Conservation (phyloP, 2,113 vertebrate species). For the Papio anubis region DNA sequence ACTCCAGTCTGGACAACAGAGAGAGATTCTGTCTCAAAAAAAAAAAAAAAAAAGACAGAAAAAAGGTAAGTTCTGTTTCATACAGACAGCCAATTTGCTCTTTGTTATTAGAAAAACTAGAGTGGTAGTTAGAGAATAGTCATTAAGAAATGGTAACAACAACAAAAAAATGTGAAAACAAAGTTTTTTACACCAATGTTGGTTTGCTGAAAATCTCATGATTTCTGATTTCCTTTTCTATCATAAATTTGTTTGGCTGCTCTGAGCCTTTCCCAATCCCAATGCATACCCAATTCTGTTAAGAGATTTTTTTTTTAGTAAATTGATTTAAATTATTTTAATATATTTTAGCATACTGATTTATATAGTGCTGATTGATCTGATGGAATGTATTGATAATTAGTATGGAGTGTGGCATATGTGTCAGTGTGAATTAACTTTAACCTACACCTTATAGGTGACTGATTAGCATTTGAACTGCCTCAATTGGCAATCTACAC, state of each 20-base stretch:
- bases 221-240: neutral
- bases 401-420: neutral
- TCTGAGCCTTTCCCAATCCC: neutral
- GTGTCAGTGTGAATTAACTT: neutral
- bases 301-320: neutral
- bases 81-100: neutral
- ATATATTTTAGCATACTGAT: neutral
- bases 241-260: neutral
- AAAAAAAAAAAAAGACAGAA: neutral
- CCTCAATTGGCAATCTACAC: neutral
- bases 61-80: conserved; percentile 10
- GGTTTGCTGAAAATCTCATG: neutral
- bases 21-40: too few species aligned
- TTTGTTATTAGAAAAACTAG: conserved; percentile 38
- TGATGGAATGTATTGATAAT: neutral
- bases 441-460: neutral
- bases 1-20: too few species aligned
- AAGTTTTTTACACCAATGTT: neutral
- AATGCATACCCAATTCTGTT: neutral
- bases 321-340: conserved; percentile 36
- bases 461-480: neutral
- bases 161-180: neutral
- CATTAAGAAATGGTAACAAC: neutral
- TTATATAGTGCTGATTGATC: neutral
- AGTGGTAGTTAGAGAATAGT: neutral